Evolutionary conservation across 2,113 vertebrate species (phyloP), one percentile per base, ranked within the genome.

Genomic region (Phrynosoma blainvillii): DNA sequence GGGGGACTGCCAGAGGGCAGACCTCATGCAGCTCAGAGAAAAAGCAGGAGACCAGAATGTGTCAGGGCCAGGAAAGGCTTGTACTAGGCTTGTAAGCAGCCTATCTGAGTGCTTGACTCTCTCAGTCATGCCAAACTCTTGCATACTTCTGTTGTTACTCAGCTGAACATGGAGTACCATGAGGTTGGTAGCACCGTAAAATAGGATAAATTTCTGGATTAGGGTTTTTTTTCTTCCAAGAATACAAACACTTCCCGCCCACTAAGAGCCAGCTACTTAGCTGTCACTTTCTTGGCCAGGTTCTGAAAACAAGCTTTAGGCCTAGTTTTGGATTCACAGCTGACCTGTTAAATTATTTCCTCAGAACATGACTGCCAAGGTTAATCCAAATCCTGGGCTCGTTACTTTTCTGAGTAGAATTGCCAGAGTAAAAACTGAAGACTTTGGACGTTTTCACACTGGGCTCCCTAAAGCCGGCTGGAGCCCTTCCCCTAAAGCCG

Each of bases 11-110:
- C 84, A 89, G 42, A 59, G 70, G 12, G 14, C 25, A 62, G n/a
- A 66, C n/a, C 56, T 76, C 36, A 66, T 11, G 56, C 71, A 65
- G 68, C 27, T 81, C 79, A 62, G 70, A 62, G 47, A 76, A 21
- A 59, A 88, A 83, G 71, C 12, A 77, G 73, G 70, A 88, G 62
- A 77, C 71, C 30, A 83, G 25, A 88, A 68, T 54, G 30, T 82
- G 42, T 21, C 71, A 54, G 25, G 18, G 59, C 56, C 27, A 76
- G 86, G 52, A 78, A 18, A 27, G 25, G 59, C 36, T 66, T 8
- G 42, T 40, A 77, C 30, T 47, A n/a, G 40, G 78, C 47, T 81
- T 73, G 52, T 56, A 80, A 81, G 74, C 70, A 52, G 56, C n/a
- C 56, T 52, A 36, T 4, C 23, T 65, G 56, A 82, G 79, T 16